Evolutionary conservation across 1,140 invertebrate genomes (phyloP).

Genomic region (Eueides isabella): DNA sequence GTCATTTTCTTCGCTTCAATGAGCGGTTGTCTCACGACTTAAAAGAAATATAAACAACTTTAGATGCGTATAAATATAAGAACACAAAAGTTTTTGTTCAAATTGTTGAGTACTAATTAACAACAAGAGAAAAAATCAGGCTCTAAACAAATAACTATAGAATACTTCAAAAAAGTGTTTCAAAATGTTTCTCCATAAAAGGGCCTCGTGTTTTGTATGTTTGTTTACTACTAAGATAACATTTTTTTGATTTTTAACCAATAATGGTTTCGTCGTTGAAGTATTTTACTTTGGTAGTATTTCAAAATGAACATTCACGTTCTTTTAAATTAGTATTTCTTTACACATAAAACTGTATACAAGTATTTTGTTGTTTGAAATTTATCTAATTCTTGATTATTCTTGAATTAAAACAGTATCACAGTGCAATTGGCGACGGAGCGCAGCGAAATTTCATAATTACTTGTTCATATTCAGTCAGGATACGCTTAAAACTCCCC

Average conservation of each 20-base stretch:
- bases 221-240: constrained; percentile 16
- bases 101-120: neutral
- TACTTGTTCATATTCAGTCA: neutral
- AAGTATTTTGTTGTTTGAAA: neutral
- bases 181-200: neutral
- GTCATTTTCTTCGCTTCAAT: constrained; percentile 51
- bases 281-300: neutral
- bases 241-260: neutral
- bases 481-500: neutral
- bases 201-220: constrained; percentile 27
- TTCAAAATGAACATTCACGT: neutral
- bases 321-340: neutral
- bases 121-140: neutral
- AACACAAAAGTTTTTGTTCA: neutral
- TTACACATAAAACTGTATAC: neutral
- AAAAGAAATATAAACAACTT: constrained; percentile 27
- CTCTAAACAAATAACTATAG: too few relatives aligned
- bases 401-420: neutral
- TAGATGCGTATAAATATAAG: constrained; percentile 17
- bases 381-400: neutral
- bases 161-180: neutral
- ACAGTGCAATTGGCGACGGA: neutral
- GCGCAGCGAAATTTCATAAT: neutral
- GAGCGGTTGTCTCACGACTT: constrained; percentile 40
- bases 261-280: neutral